Evolutionary conservation across 2,113 vertebrate species (phyloP).

Genomic region (Laticauda colubrina): DNA sequence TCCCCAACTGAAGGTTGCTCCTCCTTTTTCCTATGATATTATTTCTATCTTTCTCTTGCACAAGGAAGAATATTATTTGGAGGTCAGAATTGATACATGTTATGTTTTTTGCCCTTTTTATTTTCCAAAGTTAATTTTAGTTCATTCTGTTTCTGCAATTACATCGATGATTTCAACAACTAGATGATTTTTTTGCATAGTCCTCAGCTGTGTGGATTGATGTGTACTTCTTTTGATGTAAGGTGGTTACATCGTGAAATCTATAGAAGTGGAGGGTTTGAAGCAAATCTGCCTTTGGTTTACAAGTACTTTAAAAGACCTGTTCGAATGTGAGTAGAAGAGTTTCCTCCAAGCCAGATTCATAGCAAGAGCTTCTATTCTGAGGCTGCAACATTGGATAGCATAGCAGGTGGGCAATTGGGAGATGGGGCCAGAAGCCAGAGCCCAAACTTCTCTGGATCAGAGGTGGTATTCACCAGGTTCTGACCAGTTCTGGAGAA

Average conservation of each 20-base stretch:
- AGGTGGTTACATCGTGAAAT: not conserved
- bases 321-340: not conserved
- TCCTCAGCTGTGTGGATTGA: not conserved
- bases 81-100: not conserved
- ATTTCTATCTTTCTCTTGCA: not conserved
- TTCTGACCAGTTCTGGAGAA: no score
- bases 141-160: not conserved
- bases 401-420: not conserved
- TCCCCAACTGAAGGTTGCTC: not conserved
- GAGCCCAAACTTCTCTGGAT: not conserved
- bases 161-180: not conserved
- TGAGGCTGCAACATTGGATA: not conserved
- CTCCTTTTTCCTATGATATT: not conserved
- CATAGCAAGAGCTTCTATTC: not conserved
- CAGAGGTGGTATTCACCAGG: no score
- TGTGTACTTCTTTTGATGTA: not conserved
- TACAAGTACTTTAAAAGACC: not conserved
- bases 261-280: not conserved
- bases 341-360: not conserved
- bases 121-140: not conserved
- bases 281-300: not conserved
- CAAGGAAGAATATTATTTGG: not conserved
- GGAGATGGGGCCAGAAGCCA: not conserved
- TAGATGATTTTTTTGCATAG: not conserved
- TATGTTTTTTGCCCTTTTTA: not conserved